phyloP scores from a whole-genome alignment of 2,888 invertebrate genomes.

The Cistogaster globosa region DNA sequence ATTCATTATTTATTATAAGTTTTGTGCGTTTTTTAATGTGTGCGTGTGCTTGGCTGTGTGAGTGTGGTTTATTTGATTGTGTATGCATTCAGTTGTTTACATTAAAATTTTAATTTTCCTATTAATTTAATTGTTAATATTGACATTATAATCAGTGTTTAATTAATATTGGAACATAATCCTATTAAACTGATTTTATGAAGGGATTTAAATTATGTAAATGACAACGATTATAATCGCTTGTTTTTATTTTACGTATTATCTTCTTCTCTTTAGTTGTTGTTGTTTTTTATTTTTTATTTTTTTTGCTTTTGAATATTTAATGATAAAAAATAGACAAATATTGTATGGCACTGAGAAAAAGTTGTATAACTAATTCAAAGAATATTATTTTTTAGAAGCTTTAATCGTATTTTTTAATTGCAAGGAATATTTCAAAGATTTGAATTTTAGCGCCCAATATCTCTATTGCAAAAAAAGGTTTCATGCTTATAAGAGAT shows the following conservation, averaged over 20 bases:
- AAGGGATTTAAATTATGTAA: conserved; percentile 70
- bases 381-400: too few species aligned
- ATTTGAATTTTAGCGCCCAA: too few species aligned
- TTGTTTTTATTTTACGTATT: conserved; percentile 40
- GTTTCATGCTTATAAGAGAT: too few species aligned
- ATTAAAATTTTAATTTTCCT: conserved; percentile 65
- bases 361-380: too few species aligned
- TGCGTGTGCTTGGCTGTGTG: neutral
- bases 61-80: neutral
- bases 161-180: conserved; percentile 70
- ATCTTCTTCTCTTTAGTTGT: neutral
- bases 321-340: conserved; percentile 19
- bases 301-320: conserved; percentile 4
- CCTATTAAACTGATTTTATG: conserved; percentile 70
- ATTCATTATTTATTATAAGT: too few species aligned
- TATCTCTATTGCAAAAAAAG: too few species aligned
- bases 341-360: neutral
- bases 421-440: too few species aligned
- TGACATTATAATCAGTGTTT: conserved; percentile 71
- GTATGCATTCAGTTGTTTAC: conserved; percentile 16
- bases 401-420: too few species aligned
- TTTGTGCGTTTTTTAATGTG: neutral
- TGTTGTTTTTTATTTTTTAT: too few species aligned
- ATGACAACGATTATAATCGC: conserved; percentile 69
- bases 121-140: conserved; percentile 70